Conservation (phyloP, 2,888 invertebrate genomes). For the Drosophila ustulata region DNA sequence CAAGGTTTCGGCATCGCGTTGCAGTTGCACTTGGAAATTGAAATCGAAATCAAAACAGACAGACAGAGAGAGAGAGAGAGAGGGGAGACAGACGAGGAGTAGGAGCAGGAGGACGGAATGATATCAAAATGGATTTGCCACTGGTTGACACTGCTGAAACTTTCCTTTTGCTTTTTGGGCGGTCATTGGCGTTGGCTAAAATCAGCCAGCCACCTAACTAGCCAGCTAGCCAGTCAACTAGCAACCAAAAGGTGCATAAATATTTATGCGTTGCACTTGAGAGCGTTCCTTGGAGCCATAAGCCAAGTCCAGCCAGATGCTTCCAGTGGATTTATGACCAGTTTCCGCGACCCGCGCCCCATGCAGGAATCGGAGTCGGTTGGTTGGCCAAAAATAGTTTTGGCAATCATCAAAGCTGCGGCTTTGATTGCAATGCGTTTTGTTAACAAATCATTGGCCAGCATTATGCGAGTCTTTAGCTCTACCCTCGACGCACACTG, state of each 20-base stretch:
- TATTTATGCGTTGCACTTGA: constrained; percentile 79
- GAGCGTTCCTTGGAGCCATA: constrained; percentile 50
- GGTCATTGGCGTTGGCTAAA: constrained; percentile 68
- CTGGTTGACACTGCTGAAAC: constrained; percentile 50
- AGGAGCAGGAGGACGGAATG: not conserved
- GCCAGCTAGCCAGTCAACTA: constrained; percentile 1
- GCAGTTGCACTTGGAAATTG: not conserved
- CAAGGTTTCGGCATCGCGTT: not conserved
- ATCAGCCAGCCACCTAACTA: constrained; percentile 27
- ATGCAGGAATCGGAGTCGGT: constrained; percentile 10
- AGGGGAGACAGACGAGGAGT: not conserved
- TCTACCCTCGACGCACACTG: not conserved
- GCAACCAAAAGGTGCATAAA: constrained; percentile 48
- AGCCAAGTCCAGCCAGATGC: constrained; percentile 18
- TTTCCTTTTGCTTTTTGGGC: constrained; percentile 51
- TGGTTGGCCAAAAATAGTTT: constrained; percentile 8
- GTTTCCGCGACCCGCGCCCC: constrained; percentile 67
- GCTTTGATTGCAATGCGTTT: constrained; percentile 51
- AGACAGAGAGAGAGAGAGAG: not conserved
- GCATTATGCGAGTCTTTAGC: constrained; percentile 13
- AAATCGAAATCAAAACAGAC: not conserved
- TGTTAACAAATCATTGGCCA: constrained; percentile 68
- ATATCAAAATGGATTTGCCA: constrained; percentile 32
- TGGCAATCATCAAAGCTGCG: constrained; percentile 8
- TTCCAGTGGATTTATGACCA: constrained; percentile 63